Percentiles rank a stretch among this genome's conserved stretches.
These are phyloP conservation scores for Bicyclus anynana DNA, from an alignment of 1,140 invertebrate genomes.

Conservation along the genomic window DNA sequence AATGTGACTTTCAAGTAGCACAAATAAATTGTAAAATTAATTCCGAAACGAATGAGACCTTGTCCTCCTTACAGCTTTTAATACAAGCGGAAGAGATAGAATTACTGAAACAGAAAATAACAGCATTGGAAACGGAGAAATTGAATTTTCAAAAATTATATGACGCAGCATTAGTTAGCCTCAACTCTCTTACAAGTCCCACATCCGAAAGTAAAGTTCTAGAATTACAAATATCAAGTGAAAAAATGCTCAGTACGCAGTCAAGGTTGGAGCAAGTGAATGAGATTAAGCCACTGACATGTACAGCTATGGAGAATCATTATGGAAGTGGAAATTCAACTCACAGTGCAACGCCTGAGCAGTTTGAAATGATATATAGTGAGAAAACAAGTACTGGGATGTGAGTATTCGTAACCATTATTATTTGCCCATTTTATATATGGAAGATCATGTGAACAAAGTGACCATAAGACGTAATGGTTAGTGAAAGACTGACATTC, in stretches of 20 bases:
- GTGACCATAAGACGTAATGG: no score
- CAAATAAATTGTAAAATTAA: no score
- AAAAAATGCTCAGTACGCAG: conserved; percentile 44
- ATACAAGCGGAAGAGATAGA: conserved; percentile 78
- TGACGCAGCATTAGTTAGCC: conserved; percentile 71
- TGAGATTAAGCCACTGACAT: conserved; percentile 53
- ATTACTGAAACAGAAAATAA: conserved; percentile 76
- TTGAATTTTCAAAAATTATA: conserved; percentile 76
- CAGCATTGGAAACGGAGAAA: conserved; percentile 78
- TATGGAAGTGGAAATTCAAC: conserved; percentile 73
- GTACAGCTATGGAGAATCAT: conserved; percentile 68
- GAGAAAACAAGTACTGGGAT: conserved; percentile 54
- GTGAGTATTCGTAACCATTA: no score
- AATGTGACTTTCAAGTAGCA: no score
- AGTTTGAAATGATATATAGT: conserved; percentile 74
- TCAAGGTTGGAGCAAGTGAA: conserved; percentile 30
- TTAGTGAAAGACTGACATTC: no score
- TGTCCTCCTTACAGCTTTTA: conserved; percentile 42
- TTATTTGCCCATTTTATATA: no score
- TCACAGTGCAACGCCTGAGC: conserved; percentile 70
- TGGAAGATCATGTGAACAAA: no score
- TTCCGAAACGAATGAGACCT: not conserved
- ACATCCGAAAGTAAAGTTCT: conserved; percentile 56
- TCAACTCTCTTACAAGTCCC: conserved; percentile 72
- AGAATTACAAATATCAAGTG: conserved; percentile 52